Base-by-base conservation (phyloP, 1,140 invertebrate genomes). In the Drosophila miranda region DNA sequence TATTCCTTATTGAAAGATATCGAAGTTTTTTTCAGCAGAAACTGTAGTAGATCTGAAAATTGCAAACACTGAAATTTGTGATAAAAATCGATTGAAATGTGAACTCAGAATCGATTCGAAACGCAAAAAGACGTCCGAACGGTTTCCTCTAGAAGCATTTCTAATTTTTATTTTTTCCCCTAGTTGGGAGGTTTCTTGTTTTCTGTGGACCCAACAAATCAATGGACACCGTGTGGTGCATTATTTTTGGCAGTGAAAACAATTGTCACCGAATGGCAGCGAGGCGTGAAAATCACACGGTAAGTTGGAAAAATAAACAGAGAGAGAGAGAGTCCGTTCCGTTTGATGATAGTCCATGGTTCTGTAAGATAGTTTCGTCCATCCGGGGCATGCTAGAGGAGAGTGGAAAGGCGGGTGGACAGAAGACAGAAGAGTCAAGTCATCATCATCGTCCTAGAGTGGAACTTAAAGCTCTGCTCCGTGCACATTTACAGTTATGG, bases 211-310 rank as follows among this genome's bases (percentile, higher is more conserved):
- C 8, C 14, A 13, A 11, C 1, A 11, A 21, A 13, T 7, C 30
- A 16, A 52, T 26, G 34, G 16, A 67, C 51, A 45, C 49, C 16
- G 6, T 13, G 21, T 44, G 19, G 16, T 42, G 55, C 26, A 28
- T 23, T 64, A 19, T 30, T 58, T 58, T 57, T 60, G 51, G 14
- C n/a, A 34, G n/a, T 19, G 57, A 19, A 59, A 44, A 76, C 34
- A 77, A 67, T 74, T 60, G 73, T 77, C 76, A 66, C 73, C 72
- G 11, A 57, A 86, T 52, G 60, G 72, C 76, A 84, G 63, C 73
- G 73, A 86, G 58, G 60, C 81, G 81, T 84, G 62, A 44, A 84
- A 84, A 84, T 77, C 81, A 59, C 73, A 80, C 53, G 19, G 57
- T 86, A 76, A 79, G 72, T 75, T 64, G 26, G 45, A 66, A 84